Base-by-base conservation (phyloP, 2,888 invertebrate species). In the Temnothorax rugatulus region DNA sequence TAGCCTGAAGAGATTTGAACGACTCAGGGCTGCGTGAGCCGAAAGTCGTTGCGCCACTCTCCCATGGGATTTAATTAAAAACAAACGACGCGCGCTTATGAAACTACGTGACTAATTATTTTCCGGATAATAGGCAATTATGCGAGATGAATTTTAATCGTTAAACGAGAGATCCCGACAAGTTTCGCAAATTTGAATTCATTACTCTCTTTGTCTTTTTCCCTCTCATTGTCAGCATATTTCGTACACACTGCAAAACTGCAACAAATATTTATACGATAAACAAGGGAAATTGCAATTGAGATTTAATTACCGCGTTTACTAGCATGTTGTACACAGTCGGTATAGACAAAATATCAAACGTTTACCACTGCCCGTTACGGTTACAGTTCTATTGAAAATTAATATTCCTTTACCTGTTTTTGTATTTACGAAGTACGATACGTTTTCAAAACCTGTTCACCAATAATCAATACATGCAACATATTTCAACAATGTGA, bases 111-210 rank as follows among this genome's bases (percentile, higher is more conserved):
- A 81, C 79, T 73, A 73, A 81, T 81, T 81, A 81, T 81, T 73
- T 81, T 59, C 8, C 59, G 59, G 73, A 81, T 81, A 73, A 81
- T 81, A 81, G 47, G 59, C 79, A 81, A 81, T 81, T 81, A 81
- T 73, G 79, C 57, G 47, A 81, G 34, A 81, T 81, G 79, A 81
- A 81, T 81, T 81, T 83, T 81, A 83, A 83, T 83, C 82, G 83
- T 13, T 59, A 50, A 81, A 68, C 83, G 59, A 61, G 68, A 59
- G 66, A 79, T 79, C 47, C 38, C 57, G 25, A 15, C 63, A 25
- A 64, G 34, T 59, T 38, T 61, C 68, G 66, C 61, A 61, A 68
- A 81, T 68, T 79, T 68, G 44, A 81, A 68, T 50, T 52, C 54
- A 69, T 57, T 63, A 61, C 68, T 52, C 25, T 73, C 57, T 82